Evolutionary conservation across 2,888 invertebrate genomes (phyloP).

Genomic region (Eupithecia inturbata): DNA sequence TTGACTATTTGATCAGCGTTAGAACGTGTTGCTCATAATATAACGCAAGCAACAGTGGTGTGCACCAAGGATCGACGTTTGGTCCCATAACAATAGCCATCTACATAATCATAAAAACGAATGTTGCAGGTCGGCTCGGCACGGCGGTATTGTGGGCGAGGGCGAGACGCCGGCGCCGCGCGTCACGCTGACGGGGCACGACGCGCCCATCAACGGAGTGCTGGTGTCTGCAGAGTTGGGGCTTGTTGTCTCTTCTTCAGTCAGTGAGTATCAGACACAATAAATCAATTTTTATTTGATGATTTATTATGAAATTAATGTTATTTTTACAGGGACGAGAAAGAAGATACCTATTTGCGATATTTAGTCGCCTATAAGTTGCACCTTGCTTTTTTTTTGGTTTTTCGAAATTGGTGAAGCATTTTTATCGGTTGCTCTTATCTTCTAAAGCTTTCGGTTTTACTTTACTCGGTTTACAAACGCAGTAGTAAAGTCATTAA

Average conservation of each 20-base stretch:
- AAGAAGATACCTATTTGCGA: too few species aligned
- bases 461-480: not conserved
- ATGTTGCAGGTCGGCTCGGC: constrained; percentile 88
- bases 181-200: constrained; percentile 98
- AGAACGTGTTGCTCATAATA: not conserved
- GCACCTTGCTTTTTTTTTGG: not conserved
- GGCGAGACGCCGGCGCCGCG: constrained; percentile 97
- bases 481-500: not conserved
- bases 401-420: not conserved
- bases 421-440: not conserved
- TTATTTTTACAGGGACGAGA: too few species aligned
- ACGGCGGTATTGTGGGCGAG: constrained; percentile 98
- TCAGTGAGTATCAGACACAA: constrained; percentile 56
- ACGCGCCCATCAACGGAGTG: constrained; percentile 96
- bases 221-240: constrained; percentile 99
- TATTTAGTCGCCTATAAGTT: too few species aligned
- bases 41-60: not conserved
- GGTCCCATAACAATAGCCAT: not conserved
- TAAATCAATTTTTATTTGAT: too few species aligned
- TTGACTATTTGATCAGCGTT: not conserved
- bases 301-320: too few species aligned
- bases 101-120: not conserved
- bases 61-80: not conserved
- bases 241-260: constrained; percentile 96
- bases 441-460: not conserved